Conservation (phyloP, 1,140 invertebrate species). For the Atta colombica region DNA sequence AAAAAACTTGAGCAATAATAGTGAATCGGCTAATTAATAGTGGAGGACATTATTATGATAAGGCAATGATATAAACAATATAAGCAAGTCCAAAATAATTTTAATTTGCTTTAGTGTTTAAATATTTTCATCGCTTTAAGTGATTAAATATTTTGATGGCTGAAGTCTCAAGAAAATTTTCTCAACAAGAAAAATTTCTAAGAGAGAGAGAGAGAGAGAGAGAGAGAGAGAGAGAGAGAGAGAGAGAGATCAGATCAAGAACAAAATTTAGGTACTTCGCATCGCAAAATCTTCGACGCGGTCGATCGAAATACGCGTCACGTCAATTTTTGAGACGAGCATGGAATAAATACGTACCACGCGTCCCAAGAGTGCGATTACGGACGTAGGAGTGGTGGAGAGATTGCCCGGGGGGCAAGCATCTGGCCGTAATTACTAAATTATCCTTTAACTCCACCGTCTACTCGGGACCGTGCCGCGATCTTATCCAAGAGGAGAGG, state of each 20-base stretch:
- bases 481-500: slow-evolving; percentile 73
- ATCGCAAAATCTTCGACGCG: neutral
- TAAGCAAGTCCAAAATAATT: too few species aligned
- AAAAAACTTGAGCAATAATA: too few species aligned
- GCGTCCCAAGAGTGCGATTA: slow-evolving; percentile 61
- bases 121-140: too few species aligned
- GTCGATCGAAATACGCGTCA: slow-evolving; percentile 16
- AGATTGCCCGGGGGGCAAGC: slow-evolving; percentile 69
- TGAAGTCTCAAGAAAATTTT: neutral
- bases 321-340: slow-evolving; percentile 5
- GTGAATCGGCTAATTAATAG: too few species aligned
- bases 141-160: neutral
- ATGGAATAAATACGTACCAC: slow-evolving; percentile 5
- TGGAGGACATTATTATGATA: too few species aligned
- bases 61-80: too few species aligned
- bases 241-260: neutral
- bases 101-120: too few species aligned
- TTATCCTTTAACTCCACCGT: slow-evolving; percentile 77
- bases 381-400: slow-evolving; percentile 68
- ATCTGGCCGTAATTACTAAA: slow-evolving; percentile 78
- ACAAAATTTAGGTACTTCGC: neutral
- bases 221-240: neutral
- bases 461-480: slow-evolving; percentile 73
- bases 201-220: neutral
- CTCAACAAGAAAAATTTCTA: neutral